A percentile compares a stretch with the other conserved stretches of the same genome.
Evolutionary conservation across 2,797 vertebrate species (phyloP).

Genomic region (Notamacropus eugenii): DNA sequence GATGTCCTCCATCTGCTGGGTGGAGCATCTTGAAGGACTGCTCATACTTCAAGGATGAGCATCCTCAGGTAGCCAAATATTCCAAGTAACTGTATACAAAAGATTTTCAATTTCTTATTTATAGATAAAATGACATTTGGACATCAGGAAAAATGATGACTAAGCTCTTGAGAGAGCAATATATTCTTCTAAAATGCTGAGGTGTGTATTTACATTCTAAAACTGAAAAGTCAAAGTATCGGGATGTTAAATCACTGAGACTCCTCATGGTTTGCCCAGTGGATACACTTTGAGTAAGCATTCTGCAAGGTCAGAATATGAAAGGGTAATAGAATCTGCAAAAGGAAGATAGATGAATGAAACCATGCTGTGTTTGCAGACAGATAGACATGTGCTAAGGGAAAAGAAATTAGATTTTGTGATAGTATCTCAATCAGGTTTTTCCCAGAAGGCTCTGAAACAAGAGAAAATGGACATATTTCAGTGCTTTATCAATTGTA

Average conservation of each 20-base stretch:
- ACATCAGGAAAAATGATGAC: conserved; percentile 31
- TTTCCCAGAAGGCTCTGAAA: neutral
- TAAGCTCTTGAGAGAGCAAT: conserved; percentile 15
- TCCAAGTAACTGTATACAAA: neutral
- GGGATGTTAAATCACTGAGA: conserved; percentile 19
- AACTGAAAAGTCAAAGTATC: neutral
- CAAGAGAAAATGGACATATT: neutral
- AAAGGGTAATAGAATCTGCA: neutral
- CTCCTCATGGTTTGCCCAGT: neutral
- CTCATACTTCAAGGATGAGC: neutral
- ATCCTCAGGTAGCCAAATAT: conserved; percentile 1
- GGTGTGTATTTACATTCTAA: neutral
- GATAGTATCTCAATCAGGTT: neutral
- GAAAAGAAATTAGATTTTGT: neutral
- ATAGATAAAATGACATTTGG: conserved; percentile 18
- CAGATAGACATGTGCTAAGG: neutral
- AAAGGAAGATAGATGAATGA: conserved; percentile 10
- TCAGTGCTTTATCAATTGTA: neutral
- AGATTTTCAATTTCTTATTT: conserved; percentile 29
- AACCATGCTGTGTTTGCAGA: neutral
- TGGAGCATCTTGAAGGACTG: neutral
- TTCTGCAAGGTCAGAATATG: conserved; percentile 3
- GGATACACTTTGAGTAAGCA: neutral
- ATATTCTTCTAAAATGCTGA: conserved; percentile 28
- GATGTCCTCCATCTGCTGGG: neutral